These are phyloP conservation scores for Mormyrops attenuatus DNA, from an alignment of 2,797 vertebrate species.

Conservation along the genomic window DNA sequence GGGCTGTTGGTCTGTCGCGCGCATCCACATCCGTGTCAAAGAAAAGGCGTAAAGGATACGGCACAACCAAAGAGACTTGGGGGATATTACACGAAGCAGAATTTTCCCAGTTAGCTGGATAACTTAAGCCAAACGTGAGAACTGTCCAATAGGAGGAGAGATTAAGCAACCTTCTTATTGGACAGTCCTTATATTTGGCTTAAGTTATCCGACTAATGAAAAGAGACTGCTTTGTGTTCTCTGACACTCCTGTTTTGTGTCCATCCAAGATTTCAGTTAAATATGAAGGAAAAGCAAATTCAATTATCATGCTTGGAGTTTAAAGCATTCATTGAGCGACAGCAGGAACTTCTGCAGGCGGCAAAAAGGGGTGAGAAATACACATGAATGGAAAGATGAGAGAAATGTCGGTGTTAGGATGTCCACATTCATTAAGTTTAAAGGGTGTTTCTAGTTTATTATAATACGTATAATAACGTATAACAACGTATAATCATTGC, in stretches of 20 bases:
- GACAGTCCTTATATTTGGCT: neutral
- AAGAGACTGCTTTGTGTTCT: neutral
- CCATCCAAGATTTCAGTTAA: neutral
- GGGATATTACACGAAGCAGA: too few species aligned
- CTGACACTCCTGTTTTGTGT: neutral
- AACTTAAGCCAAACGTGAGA: too few species aligned
- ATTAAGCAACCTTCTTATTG: neutral
- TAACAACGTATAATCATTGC: too few species aligned
- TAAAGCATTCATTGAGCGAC: neutral
- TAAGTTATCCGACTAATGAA: neutral
- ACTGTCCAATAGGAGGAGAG: too few species aligned
- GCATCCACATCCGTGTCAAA: neutral
- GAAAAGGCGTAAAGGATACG: too few species aligned
- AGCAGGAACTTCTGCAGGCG: neutral
- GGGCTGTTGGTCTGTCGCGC: neutral
- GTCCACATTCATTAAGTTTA: neutral
- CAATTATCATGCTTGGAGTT: neutral
- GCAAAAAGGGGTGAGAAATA: neutral
- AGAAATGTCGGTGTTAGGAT: neutral
- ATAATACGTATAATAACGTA: too few species aligned
- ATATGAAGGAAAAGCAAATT: neutral
- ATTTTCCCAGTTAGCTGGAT: too few species aligned
- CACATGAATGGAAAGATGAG: neutral
- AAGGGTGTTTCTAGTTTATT: too few species aligned
- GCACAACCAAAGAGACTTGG: too few species aligned